Evolutionary conservation across 1,140 invertebrate species (phyloP), one percentile per base, ranked within the genome.

Genomic region (Neotoxoptera formosana): DNA sequence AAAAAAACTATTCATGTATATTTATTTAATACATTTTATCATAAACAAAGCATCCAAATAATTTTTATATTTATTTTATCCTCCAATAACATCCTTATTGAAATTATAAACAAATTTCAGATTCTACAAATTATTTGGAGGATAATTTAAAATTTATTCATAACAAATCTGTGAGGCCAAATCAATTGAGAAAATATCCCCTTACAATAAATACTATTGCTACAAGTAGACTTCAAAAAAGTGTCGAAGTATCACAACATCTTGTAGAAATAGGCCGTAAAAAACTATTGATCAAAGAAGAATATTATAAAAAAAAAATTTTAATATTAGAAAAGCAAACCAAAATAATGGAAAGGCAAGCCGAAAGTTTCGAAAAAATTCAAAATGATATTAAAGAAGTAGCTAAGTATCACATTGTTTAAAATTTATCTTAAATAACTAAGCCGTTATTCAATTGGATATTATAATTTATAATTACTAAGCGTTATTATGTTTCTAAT

Each of bases 281-380:
- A 81, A 81, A 81, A 81, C n/a, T 81, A 81, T 17, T n/a, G 34
- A 34, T 81, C 34, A 81, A 81, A 81, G 76, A 81, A 17, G n/a
- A 81, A 34, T 81, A 81, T 81, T 81, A 81, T 81, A 81, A 36
- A 81, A 81, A 81, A 81, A 81, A 81, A 34, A 34, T 81, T 34
- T 14, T 8, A 36, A 34, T 81, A 81, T 81, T 81, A 67, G 60
- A 67, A 9, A 8, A 23, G n/a, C 76, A 81, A 81, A 81, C 76
- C 20, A 81, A 30, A 9, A 81, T 81, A 34, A 14, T 81, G n/a
- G 76, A 81, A 17, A 81, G 76, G 17, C 34, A 81, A 81, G 76
- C 76, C 14, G 76, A 36, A 36, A 81, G n/a, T 17, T 48, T 48
- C 47, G 47, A 48, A 48, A 48, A 48, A 48, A 81, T 81, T 36